phyloP scores from a whole-genome alignment of 92 coral and sea anemone species.

The Parazoanthus swiftii region DNA sequence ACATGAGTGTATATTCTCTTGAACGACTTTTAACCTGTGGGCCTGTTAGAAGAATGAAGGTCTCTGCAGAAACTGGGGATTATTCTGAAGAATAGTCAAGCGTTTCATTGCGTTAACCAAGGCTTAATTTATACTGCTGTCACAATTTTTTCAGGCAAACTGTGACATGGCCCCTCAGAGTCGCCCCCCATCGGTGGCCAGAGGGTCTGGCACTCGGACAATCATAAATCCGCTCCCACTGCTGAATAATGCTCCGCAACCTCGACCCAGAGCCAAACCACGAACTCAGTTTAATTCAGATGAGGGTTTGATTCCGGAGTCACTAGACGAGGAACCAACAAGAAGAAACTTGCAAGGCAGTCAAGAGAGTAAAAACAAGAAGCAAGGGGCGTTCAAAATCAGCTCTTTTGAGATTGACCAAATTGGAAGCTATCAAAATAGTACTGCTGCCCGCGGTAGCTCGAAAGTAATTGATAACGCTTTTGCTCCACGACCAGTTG shows the following conservation, averaged over 20 bases:
- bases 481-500: background rate
- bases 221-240: slow-evolving; percentile 21
- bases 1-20: no score
- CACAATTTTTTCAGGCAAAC: slow-evolving; percentile 4
- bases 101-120: background rate
- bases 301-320: slow-evolving; percentile 7
- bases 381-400: background rate
- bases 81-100: background rate
- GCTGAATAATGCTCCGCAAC: slow-evolving; percentile 9
- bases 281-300: background rate
- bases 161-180: slow-evolving; percentile 34
- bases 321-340: slow-evolving; percentile 11
- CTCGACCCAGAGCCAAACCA: background rate
- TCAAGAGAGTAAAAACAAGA: background rate
- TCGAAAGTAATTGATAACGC: background rate
- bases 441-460: background rate
- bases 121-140: background rate
- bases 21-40: no score
- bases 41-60: no score
- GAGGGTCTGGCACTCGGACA: slow-evolving; percentile 9
- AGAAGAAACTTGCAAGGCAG: background rate
- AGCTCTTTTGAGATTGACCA: background rate
- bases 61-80: no score
- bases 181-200: slow-evolving; percentile 35
- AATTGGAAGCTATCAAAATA: background rate